Percentiles rank a stretch among this genome's conserved stretches.
phyloP scores from a whole-genome alignment of 1,140 invertebrate genomes.

The Papilio polyxenes region DNA sequence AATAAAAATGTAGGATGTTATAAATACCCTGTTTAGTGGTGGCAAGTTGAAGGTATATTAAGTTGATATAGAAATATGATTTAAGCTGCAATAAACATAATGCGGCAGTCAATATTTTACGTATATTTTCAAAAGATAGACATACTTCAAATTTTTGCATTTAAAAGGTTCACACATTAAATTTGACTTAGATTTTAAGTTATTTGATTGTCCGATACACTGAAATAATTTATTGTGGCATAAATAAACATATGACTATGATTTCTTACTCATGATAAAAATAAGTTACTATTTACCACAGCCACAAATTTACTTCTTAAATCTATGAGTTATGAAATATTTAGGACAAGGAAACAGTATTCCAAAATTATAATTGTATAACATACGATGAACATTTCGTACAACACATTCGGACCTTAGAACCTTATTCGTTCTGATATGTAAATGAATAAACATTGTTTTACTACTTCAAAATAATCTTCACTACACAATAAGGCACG shows the following conservation, averaged over 20 bases:
- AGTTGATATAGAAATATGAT: slow-evolving; percentile 2
- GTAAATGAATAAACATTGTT: not conserved
- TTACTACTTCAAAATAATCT: not conserved
- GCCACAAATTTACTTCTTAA: slow-evolving; percentile 69
- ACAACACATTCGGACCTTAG: slow-evolving; percentile 49
- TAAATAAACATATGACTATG: slow-evolving; percentile 63
- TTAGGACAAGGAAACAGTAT: slow-evolving; percentile 22
- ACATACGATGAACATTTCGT: slow-evolving; percentile 44
- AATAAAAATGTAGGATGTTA: not conserved
- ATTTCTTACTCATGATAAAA: slow-evolving; percentile 62
- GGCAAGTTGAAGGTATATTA: not conserved
- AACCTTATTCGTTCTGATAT: not conserved
- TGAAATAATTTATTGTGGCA: slow-evolving; percentile 38
- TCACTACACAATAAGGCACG: too few relatives aligned
- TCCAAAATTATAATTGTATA: slow-evolving; percentile 43
- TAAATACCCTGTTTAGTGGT: not conserved
- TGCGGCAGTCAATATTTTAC: too few relatives aligned
- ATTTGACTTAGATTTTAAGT: not conserved
- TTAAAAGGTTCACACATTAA: not conserved
- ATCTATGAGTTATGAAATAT: slow-evolving; percentile 47
- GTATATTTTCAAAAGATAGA: not conserved
- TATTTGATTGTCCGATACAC: not conserved
- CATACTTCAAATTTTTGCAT: not conserved
- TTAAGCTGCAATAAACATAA: not conserved
- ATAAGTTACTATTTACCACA: slow-evolving; percentile 66